phyloP scores from a whole-genome alignment of 2,113 vertebrate species.

The Xenopus borealis region DNA sequence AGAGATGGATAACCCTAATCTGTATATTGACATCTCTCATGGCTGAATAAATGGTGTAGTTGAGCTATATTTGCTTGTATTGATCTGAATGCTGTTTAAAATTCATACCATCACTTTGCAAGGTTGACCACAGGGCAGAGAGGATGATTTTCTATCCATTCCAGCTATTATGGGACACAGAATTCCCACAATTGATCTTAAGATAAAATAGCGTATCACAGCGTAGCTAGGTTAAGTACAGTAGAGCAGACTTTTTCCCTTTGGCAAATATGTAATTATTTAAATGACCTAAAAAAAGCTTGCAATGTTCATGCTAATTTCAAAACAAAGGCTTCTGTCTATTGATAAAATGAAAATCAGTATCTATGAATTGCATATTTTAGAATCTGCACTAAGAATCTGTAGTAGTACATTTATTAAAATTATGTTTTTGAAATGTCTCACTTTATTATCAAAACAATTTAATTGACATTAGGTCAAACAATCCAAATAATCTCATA shows the following conservation, averaged over 20 bases:
- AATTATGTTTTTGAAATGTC: too few species aligned
- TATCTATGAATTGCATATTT: too few species aligned
- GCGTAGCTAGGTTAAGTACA: constrained; percentile 61
- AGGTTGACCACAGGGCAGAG: constrained; percentile 79
- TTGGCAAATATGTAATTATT: background rate
- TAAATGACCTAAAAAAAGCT: background rate
- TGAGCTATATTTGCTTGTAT: constrained; percentile 96
- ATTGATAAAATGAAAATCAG: too few species aligned
- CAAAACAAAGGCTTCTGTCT: too few species aligned
- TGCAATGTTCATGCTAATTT: too few species aligned
- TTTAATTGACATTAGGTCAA: too few species aligned
- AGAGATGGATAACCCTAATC: constrained; percentile 96
- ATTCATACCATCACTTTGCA: constrained; percentile 81
- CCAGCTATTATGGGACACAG: constrained; percentile 65
- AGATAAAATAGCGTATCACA: constrained; percentile 66
- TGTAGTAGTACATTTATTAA: too few species aligned
- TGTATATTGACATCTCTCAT: constrained; percentile 96
- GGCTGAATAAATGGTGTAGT: constrained; percentile 96
- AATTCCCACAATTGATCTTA: constrained; percentile 61
- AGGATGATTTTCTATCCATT: constrained; percentile 69
- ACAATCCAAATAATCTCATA: too few species aligned
- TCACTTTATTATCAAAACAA: too few species aligned
- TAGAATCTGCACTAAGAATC: too few species aligned
- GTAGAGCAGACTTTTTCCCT: background rate
- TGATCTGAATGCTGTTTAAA: constrained; percentile 85